Evolutionary conservation across 64 coral and sea anemone species (phyloP), one percentile per base, ranked within the genome.

Genomic region (Montipora efflorescens): DNA sequence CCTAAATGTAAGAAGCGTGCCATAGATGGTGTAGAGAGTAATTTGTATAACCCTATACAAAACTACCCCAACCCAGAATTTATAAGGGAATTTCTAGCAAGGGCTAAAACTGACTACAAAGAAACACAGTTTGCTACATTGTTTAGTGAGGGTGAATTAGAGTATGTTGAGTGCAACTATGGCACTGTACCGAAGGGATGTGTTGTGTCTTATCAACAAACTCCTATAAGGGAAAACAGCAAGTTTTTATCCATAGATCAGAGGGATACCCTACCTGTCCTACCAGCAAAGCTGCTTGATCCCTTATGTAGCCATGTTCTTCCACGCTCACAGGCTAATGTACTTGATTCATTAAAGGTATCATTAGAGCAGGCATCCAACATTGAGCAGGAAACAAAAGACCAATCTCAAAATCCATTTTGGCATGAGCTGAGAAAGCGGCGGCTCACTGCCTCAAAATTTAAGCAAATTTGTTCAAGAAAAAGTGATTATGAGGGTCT

Each of bases 191-290:
- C 79, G 0, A 91, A 91, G 64, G 89, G 77, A 6, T 68, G 75
- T 79, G 90, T 91, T 5, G 18, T 91, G 55, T 91, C 90, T 62
- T 91, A 91, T 80, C 79, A 91, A 75, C 78, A 91, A 83, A 68
- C 90, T 51, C 8, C 43, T 10, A 78, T 73, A 44, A 78, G 74
- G 15, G 66, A 91, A 69, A 83, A 75, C 19, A 90, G 73, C 47
- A 79, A 75, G 67, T 83, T 74, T 52, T 64, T 91, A 68, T 68
- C 76, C 49, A 75, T 91, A 62, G 22, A 73, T 51, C 66, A 91
- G 25, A 51, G 48, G 20, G 79, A 83, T 16, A 69, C 49, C 4
- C 4, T 49, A 91, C 90, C 79, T 66, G 11, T 48, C 61, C 14
- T 91, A 51, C 61, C 61, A 64, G 61, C 61, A 64, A 64, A 64